Evolutionary conservation across 2,888 invertebrate genomes (phyloP).

Genomic region (Catocala fraxini): DNA sequence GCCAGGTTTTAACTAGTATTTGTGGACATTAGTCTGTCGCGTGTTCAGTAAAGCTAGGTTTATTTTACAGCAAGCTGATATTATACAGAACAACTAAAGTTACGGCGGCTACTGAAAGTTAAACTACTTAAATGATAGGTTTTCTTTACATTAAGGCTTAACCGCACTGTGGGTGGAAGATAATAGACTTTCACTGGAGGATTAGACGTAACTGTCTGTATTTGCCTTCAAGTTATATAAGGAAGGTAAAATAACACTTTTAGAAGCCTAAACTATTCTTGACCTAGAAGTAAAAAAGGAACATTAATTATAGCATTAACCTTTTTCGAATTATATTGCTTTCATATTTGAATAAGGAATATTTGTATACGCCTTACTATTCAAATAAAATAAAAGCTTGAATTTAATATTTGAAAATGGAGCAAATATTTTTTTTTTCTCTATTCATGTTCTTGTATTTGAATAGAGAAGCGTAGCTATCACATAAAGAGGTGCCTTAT

Average conservation of each 20-base stretch:
- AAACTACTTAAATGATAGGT: constrained; percentile 1
- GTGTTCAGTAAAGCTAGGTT: neutral
- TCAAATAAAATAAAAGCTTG: too few species aligned
- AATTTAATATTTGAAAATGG: too few species aligned
- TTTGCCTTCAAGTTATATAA: neutral
- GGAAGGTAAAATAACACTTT: too few species aligned
- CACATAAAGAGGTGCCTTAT: constrained; percentile 1
- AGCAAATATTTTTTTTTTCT: neutral
- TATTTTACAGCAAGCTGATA: neutral
- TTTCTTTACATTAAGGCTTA: constrained; percentile 5
- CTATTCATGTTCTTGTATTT: neutral
- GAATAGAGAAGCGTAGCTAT: too few species aligned
- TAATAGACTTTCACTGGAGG: constrained; percentile 1
- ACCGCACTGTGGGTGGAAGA: constrained; percentile 2
- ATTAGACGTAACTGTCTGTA: neutral
- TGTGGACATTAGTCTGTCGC: neutral
- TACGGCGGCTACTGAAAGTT: neutral
- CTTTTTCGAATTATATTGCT: too few species aligned
- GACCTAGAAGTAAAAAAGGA: too few species aligned
- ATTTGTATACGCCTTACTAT: too few species aligned
- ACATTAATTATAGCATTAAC: too few species aligned
- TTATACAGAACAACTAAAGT: neutral
- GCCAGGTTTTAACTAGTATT: neutral
- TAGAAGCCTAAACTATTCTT: too few species aligned
- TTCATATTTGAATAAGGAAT: too few species aligned